A percentile compares a stretch with the other conserved stretches of the same genome.
phyloP scores from a whole-genome alignment of 2,888 invertebrate species.

The Amphimallon solstitiale region DNA sequence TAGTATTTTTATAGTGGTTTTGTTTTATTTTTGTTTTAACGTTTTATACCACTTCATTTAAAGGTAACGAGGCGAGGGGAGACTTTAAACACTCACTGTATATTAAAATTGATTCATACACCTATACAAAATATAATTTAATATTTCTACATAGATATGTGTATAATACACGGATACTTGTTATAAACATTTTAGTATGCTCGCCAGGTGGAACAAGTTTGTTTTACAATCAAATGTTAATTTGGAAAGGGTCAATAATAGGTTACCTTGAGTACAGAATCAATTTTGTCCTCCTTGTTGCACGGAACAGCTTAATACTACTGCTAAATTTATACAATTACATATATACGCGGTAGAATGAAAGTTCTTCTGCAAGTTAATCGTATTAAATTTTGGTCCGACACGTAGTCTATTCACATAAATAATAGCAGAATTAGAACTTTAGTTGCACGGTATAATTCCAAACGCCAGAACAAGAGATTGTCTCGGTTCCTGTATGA shows the following conservation, averaged over 20 bases:
- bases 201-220: too few relatives aligned
- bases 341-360: background rate
- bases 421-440: constrained; percentile 17
- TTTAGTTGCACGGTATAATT: background rate
- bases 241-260: background rate
- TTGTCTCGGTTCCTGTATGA: background rate
- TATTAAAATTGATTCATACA: too few relatives aligned
- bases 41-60: too few relatives aligned
- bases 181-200: too few relatives aligned
- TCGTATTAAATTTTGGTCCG: constrained; percentile 11
- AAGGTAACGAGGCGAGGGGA: too few relatives aligned
- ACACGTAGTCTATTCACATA: background rate
- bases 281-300: background rate
- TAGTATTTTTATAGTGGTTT: too few relatives aligned
- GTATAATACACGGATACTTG: too few relatives aligned
- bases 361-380: constrained; percentile 8
- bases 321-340: background rate
- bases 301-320: background rate
- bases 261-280: background rate
- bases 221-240: background rate
- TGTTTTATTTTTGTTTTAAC: too few relatives aligned
- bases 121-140: too few relatives aligned
- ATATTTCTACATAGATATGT: too few relatives aligned
- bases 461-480: background rate
- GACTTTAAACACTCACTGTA: too few relatives aligned